Conservation (phyloP, 1,140 invertebrate species). For the Halesus radiatus region DNA sequence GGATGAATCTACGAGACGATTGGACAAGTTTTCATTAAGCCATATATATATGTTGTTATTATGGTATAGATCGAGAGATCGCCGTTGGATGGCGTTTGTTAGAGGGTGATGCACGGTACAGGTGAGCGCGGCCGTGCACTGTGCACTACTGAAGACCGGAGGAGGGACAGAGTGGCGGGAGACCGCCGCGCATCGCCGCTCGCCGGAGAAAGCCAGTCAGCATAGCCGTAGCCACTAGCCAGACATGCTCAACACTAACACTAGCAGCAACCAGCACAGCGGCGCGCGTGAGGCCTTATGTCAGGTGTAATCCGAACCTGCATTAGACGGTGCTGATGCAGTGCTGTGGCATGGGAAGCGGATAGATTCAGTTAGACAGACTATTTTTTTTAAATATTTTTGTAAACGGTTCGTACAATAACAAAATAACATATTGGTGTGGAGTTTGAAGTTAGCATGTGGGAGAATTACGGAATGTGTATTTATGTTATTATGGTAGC, state of each 20-base stretch:
- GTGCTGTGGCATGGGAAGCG: no score
- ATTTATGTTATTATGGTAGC: no score
- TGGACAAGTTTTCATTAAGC: not conserved
- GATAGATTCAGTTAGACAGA: no score
- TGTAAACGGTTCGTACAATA: no score
- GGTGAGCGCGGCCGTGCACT: constrained; percentile 31
- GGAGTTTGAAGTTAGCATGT: no score
- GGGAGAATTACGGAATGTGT: no score
- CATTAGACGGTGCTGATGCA: no score
- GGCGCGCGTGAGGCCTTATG: no score
- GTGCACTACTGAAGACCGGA: constrained; percentile 14
- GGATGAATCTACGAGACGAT: not conserved
- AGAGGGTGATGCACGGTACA: not conserved
- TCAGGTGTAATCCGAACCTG: no score
- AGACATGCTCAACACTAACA: not conserved
- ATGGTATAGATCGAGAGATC: not conserved
- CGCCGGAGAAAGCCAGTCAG: constrained; percentile 37
- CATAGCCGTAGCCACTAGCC: not conserved
- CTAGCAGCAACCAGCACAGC: not conserved
- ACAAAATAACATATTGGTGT: no score
- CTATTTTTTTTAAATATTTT: no score
- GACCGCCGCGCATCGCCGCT: constrained; percentile 36
- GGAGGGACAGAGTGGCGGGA: constrained; percentile 4
- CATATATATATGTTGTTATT: no score
- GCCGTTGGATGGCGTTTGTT: not conserved